These are phyloP conservation scores for Liodrosophila aerea DNA, from an alignment of 2,888 invertebrate genomes.

Conservation along the genomic window DNA sequence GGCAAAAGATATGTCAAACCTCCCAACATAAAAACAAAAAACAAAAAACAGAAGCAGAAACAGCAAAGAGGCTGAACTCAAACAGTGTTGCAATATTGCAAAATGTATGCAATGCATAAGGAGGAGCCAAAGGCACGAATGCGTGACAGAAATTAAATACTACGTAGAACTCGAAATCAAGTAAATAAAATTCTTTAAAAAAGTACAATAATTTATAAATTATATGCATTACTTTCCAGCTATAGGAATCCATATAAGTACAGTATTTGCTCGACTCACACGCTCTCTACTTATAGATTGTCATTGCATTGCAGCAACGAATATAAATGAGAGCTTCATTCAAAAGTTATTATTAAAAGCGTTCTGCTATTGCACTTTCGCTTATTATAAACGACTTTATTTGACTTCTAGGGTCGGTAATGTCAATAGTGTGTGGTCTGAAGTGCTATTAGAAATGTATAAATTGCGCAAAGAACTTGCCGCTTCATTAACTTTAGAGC, in stretches of 20 bases:
- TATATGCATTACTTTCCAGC: too few relatives aligned
- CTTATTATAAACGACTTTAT: conserved; percentile 45
- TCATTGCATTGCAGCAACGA: conserved; percentile 27
- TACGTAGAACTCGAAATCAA: too few relatives aligned
- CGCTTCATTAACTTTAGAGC: conserved; percentile 25
- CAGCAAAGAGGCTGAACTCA: conserved; percentile 45
- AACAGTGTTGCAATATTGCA: background rate
- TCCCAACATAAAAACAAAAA: conserved; percentile 2
- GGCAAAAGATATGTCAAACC: conserved; percentile 40
- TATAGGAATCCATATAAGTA: too few relatives aligned
- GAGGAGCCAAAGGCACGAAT: too few relatives aligned
- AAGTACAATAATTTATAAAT: too few relatives aligned
- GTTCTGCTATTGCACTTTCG: conserved; percentile 10
- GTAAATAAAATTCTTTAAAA: too few relatives aligned
- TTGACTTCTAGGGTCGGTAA: conserved; percentile 45
- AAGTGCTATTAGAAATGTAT: conserved; percentile 40
- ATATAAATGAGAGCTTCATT: conserved; percentile 2
- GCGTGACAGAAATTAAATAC: too few relatives aligned
- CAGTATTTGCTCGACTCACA: too few relatives aligned
- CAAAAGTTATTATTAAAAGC: too few relatives aligned
- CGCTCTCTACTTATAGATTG: conserved; percentile 7
- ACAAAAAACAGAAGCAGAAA: conserved; percentile 18
- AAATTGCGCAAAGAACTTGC: conserved; percentile 24
- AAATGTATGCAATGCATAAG: background rate
- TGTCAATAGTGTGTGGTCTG: conserved; percentile 32